Conservation (phyloP, 1,140 invertebrate genomes). For the Teleogryllus occipitalis region DNA sequence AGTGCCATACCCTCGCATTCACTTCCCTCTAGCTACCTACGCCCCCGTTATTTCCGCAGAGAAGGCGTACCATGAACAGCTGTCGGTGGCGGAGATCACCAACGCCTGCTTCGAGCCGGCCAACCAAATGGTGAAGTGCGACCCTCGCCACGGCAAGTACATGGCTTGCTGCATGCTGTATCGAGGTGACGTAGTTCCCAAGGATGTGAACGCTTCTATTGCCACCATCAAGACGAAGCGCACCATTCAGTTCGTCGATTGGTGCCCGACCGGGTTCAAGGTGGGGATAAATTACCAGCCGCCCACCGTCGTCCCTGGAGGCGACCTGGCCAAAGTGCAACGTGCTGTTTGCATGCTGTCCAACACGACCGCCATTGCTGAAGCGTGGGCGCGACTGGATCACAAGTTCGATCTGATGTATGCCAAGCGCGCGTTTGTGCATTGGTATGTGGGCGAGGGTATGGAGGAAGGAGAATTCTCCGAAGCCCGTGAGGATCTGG, state of each 20-base stretch:
- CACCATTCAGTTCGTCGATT: conserved; percentile 73
- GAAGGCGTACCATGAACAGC: conserved; percentile 77
- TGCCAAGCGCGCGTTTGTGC: conserved; percentile 70
- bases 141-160: conserved; percentile 81
- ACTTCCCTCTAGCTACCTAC: conserved; percentile 57
- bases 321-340: conserved; percentile 52
- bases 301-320: conserved; percentile 69
- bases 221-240: conserved; percentile 83
- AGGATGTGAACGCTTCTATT: conserved; percentile 76
- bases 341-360: conserved; percentile 64
- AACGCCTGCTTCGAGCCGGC: conserved; percentile 66
- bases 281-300: conserved; percentile 76
- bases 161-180: conserved; percentile 82
- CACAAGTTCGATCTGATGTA: conserved; percentile 52
- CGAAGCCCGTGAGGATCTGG: conserved; percentile 66
- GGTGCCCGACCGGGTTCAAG: conserved; percentile 75
- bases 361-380: conserved; percentile 54
- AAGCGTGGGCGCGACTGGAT: conserved; percentile 43
- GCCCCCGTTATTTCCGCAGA: conserved; percentile 77
- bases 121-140: conserved; percentile 74
- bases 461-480: conserved; percentile 73
- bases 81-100: conserved; percentile 79
- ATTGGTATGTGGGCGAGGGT: conserved; percentile 65
- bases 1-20: conserved; percentile 48
- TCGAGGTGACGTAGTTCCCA: conserved; percentile 55